phyloP scores from a whole-genome alignment of 2,113 vertebrate genomes.

The Neodontobutis hainanensis region DNA sequence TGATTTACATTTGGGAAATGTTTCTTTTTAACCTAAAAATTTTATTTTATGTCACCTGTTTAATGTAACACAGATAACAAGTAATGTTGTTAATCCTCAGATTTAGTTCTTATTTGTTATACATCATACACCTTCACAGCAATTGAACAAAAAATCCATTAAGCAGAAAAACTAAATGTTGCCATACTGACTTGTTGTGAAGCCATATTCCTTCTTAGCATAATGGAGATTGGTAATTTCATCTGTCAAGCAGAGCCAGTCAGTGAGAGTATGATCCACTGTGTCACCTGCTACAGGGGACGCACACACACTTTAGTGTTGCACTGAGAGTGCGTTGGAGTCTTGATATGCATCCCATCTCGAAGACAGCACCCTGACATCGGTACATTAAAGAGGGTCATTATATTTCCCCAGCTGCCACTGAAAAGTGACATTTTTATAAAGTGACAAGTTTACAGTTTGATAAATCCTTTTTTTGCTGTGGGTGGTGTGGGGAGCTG shows the following conservation, averaged over 20 bases:
- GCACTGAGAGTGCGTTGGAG: conserved; percentile 51
- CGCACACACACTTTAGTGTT: conserved; percentile 44
- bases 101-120: too few species aligned
- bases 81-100: too few species aligned
- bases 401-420: conserved; percentile 79
- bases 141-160: conserved; percentile 19
- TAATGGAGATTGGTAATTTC: conserved; percentile 70
- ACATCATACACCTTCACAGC: background rate
- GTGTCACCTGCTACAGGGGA: conserved; percentile 61
- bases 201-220: conserved; percentile 27
- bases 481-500: conserved; percentile 37
- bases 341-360: conserved; percentile 72
- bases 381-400: conserved; percentile 81
- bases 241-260: conserved; percentile 50
- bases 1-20: too few species aligned
- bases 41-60: too few species aligned
- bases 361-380: conserved; percentile 75
- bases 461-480: conserved; percentile 79
- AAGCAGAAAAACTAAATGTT: conserved; percentile 15
- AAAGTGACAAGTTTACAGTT: conserved; percentile 85
- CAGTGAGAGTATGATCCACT: conserved; percentile 47
- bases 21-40: too few species aligned
- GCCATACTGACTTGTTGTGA: conserved; percentile 37
- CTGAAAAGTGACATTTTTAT: conserved; percentile 79
- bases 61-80: too few species aligned